Conservation (phyloP, 2,888 invertebrate genomes). For the Liposcelis brunnea region DNA sequence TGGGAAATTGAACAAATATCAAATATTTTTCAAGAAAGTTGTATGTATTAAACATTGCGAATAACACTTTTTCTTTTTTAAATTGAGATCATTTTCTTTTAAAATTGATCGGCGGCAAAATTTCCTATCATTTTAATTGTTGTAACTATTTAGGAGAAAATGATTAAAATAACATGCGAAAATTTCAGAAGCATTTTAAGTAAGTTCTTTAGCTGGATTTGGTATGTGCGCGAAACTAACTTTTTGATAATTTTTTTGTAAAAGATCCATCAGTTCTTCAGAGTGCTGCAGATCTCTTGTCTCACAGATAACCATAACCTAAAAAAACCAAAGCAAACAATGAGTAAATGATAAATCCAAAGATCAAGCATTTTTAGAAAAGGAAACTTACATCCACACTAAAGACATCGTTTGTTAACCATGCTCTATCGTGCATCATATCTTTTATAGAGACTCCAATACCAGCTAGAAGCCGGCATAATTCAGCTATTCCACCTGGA, state of each 20-base stretch:
- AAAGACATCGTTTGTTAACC: conserved; percentile 81
- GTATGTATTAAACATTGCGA: too few species aligned
- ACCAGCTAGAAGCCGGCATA: conserved; percentile 55
- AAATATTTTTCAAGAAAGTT: too few species aligned
- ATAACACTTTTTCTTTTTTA: too few species aligned
- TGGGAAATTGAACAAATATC: too few species aligned
- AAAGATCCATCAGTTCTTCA: conserved; percentile 36
- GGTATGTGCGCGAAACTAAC: background rate
- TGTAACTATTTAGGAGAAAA: too few species aligned
- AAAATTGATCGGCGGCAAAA: too few species aligned
- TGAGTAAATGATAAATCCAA: conserved; percentile 16
- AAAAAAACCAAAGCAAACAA: conserved; percentile 27
- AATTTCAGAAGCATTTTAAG: too few species aligned
- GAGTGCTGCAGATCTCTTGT: conserved; percentile 69
- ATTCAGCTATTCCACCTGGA: conserved; percentile 73
- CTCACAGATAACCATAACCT: conserved; percentile 82
- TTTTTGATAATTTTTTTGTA: conserved; percentile 32
- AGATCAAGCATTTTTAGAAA: background rate
- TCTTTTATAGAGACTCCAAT: conserved; percentile 85
- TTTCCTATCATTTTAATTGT: too few species aligned
- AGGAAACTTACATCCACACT: conserved; percentile 39
- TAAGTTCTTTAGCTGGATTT: background rate
- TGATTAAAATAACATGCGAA: too few species aligned
- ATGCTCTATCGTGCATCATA: conserved; percentile 88
- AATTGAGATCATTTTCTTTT: too few species aligned